Percentiles rank a stretch among this genome's conserved stretches.
Evolutionary conservation across 2,113 vertebrate species (phyloP).

Genomic region (Oreochromis aureus): DNA sequence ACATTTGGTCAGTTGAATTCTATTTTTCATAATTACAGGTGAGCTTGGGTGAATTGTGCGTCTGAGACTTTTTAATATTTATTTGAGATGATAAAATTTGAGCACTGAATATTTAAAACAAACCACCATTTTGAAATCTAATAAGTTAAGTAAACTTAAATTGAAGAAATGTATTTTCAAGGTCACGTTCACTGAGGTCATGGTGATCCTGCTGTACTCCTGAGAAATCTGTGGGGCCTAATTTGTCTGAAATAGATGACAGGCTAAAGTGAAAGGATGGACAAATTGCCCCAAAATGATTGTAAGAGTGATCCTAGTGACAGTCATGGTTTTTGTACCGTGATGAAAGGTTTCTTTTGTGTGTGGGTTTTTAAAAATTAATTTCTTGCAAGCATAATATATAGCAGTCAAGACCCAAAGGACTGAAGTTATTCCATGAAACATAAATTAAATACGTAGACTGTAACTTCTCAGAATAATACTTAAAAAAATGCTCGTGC

Average conservation of each 20-base stretch:
- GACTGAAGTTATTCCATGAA: not conserved
- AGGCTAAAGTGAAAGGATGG: not conserved
- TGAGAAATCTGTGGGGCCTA: not conserved
- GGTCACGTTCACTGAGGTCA: not conserved
- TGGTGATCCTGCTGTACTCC: not conserved
- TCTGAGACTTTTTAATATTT: not conserved
- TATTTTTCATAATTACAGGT: not conserved
- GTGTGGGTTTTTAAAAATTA: not conserved
- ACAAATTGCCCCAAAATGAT: not conserved
- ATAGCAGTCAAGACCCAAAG: not conserved
- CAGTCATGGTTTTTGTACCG: not conserved
- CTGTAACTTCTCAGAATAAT: not conserved
- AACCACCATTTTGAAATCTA: not conserved
- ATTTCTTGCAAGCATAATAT: fast-evolving
- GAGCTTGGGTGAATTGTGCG: not conserved
- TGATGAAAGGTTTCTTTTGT: not conserved
- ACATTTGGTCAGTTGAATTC: not conserved
- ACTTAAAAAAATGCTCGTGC: not conserved
- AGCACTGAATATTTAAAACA: not conserved
- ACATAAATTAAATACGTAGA: not conserved
- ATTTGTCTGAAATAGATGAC: not conserved
- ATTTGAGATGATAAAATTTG: fast-evolving
- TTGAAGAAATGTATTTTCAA: not conserved
- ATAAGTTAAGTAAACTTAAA: not conserved
- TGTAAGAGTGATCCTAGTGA: not conserved